Conservation (phyloP, 2,113 vertebrate species). For the Lipophrys pholis region DNA sequence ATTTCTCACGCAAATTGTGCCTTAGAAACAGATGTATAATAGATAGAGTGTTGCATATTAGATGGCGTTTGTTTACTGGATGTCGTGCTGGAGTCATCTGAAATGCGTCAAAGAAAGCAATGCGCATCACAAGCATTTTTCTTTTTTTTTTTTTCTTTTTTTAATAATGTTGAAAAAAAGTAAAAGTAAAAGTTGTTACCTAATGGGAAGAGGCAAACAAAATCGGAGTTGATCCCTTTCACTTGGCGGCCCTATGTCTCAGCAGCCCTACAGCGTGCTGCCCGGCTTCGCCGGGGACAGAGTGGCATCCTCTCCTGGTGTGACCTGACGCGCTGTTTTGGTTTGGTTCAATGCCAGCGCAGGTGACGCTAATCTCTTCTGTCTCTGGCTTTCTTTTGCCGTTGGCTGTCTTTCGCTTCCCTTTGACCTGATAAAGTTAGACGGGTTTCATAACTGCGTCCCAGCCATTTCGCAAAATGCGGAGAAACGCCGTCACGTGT, state of each 20-base stretch:
- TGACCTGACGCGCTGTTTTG: constrained; percentile 66
- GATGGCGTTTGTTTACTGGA: constrained; percentile 7
- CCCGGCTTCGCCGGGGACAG: constrained; percentile 30
- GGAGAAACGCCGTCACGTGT: constrained; percentile 17
- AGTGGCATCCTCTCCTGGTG: constrained; percentile 51
- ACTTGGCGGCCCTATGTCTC: constrained; percentile 41
- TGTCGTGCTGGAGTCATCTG: neutral
- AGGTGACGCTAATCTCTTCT: constrained; percentile 79
- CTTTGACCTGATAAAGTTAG: constrained; percentile 62
- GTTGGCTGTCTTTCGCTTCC: constrained; percentile 63
- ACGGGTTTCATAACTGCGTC: constrained; percentile 68
- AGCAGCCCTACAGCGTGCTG: constrained; percentile 52
- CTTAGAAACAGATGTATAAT: constrained; percentile 2
- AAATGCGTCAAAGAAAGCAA: neutral
- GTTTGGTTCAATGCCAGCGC: constrained; percentile 69
- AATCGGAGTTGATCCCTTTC: constrained; percentile 52
- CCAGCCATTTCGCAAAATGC: constrained; percentile 31
- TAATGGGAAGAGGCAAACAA: constrained; percentile 17
- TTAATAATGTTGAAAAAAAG: neutral
- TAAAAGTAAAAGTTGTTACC: neutral
- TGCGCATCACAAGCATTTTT: neutral
- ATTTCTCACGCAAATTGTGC: constrained; percentile 12
- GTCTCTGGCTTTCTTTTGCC: constrained; percentile 73
- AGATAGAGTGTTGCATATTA: constrained; percentile 6
- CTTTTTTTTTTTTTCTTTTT: no score